A percentile compares a stretch with the other conserved stretches of the same genome.
Evolutionary conservation across 1,140 invertebrate genomes (phyloP).

Genomic region (Philopotamus ludificatus): DNA sequence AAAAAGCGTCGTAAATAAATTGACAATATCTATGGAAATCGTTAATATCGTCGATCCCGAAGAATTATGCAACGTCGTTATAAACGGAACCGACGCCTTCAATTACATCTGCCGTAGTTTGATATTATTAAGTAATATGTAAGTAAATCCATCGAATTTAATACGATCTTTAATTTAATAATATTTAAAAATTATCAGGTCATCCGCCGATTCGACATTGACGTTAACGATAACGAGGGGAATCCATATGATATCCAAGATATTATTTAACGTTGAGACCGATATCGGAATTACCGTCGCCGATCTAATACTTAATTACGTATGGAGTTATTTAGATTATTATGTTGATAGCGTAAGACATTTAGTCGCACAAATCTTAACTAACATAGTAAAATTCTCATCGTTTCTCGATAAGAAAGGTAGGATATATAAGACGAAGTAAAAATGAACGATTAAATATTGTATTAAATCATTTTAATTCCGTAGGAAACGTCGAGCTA

Average conservation of each 20-base stretch:
- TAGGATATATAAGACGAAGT: conserved; percentile 28
- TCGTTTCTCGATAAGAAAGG: conserved; percentile 43
- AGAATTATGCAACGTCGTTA: conserved; percentile 13
- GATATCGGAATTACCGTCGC: conserved; percentile 36
- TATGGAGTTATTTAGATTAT: conserved; percentile 56
- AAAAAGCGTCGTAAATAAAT: conserved; percentile 19
- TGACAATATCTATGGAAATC: conserved; percentile 26
- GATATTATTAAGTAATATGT: conserved; percentile 6
- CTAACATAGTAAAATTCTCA: conserved; percentile 49
- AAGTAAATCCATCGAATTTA: not conserved
- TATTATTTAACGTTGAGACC: conserved; percentile 37
- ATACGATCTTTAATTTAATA: not conserved
- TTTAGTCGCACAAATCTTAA: conserved; percentile 50
- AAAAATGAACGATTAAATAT: conserved; percentile 3
- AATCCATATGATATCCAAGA: conserved; percentile 45
- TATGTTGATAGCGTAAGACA: conserved; percentile 61
- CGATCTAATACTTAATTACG: conserved; percentile 45
- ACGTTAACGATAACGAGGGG: conserved; percentile 47
- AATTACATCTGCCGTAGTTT: conserved; percentile 26
- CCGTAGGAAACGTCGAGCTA: conserved; percentile 25
- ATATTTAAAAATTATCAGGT: conserved; percentile 42
- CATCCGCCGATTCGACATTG: conserved; percentile 47
- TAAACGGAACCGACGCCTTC: conserved; percentile 9
- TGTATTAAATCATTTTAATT: conserved; percentile 3
- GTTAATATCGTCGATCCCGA: conserved; percentile 31